Evolutionary conservation across 1,140 invertebrate genomes (phyloP), one percentile per base, ranked within the genome.

Genomic region (Parasteatoda tepidariorum): DNA sequence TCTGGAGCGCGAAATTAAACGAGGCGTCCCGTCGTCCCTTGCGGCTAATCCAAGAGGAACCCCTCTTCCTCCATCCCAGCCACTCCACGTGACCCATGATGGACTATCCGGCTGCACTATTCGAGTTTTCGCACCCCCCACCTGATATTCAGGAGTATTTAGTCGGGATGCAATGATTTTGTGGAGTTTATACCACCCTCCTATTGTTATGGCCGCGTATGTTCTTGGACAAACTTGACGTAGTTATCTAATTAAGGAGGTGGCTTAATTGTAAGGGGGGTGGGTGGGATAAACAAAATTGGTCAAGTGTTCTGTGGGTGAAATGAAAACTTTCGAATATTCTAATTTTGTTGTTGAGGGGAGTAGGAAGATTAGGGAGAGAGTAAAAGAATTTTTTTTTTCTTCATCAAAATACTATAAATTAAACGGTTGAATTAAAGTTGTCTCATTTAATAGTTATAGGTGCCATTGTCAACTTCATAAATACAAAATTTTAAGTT

Each of bases 1-100:
- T 68, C 41, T 68, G 76, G 64, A 79, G 76, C 76, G 76, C 62
- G 62, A 79, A 79, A 79, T 79, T 79, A 79, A 79, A 79, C 76
- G 76, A 79, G 76, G 62, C 76, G 64, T 68, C 76, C 48, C 76
- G n/a, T 79, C 64, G 76, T 76, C 74, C 74, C 74, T 66, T 31
- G 74, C 74, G 74, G 74, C 74, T 76, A 41, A 76, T 76, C 74
- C 74, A 64, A 15, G 31, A 41, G 11, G 18, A 30, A 24, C 55
- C 55, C 55, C 28, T 64, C 61, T 26, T 15, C n/a, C 61, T 15
- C 55, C 61, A 24, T 13, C 24, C 61, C 11, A 61, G 11, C 13
- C 59, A 18, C 59, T 6, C 24, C 73, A 76, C 73, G 73, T 76
- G 73, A 76, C 34, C 59, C 34, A 64, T 64, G 57, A 76, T 76